phyloP scores from a whole-genome alignment of 2,888 invertebrate genomes.

The Hipparchia semele region DNA sequence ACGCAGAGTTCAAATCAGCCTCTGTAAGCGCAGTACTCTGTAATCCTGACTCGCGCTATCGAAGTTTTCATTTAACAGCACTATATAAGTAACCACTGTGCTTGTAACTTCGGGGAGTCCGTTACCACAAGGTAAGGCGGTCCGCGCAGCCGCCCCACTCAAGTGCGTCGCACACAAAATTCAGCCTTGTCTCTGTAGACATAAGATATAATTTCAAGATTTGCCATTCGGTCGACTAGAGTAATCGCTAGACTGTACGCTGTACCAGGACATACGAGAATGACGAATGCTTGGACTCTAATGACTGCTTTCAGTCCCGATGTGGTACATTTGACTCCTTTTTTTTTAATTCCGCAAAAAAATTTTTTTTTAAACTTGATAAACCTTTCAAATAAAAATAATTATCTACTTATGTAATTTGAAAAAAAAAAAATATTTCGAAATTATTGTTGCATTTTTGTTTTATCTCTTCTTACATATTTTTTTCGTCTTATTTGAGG shows the following conservation, averaged over 20 bases:
- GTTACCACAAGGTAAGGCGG: constrained; percentile 63
- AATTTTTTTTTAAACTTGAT: too few species aligned
- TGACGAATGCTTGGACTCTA: constrained; percentile 73
- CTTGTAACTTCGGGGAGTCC: constrained; percentile 55
- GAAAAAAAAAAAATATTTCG: too few species aligned
- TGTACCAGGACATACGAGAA: constrained; percentile 64
- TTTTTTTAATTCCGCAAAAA: constrained; percentile 44
- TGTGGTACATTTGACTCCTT: constrained; percentile 67
- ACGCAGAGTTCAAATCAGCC: constrained; percentile 27
- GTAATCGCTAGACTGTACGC: constrained; percentile 70
- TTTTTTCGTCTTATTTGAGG: too few species aligned
- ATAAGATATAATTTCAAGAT: constrained; percentile 65
- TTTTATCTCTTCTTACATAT: too few species aligned
- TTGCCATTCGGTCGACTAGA: constrained; percentile 79
- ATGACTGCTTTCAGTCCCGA: constrained; percentile 59
- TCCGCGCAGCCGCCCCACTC: constrained; percentile 54
- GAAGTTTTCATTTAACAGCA: constrained; percentile 47
- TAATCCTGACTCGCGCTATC: constrained; percentile 53
- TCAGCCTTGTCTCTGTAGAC: constrained; percentile 53
- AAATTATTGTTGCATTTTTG: too few species aligned
- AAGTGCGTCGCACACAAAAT: constrained; percentile 59
- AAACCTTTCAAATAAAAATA: not conserved
- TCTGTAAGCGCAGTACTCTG: constrained; percentile 39
- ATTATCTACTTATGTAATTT: not conserved
- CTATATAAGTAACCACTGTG: constrained; percentile 49